A percentile compares a stretch with the other conserved stretches of the same genome.
Evolutionary conservation across 2,888 invertebrate genomes (phyloP).

Genomic region (Gastrophysa polygoni): DNA sequence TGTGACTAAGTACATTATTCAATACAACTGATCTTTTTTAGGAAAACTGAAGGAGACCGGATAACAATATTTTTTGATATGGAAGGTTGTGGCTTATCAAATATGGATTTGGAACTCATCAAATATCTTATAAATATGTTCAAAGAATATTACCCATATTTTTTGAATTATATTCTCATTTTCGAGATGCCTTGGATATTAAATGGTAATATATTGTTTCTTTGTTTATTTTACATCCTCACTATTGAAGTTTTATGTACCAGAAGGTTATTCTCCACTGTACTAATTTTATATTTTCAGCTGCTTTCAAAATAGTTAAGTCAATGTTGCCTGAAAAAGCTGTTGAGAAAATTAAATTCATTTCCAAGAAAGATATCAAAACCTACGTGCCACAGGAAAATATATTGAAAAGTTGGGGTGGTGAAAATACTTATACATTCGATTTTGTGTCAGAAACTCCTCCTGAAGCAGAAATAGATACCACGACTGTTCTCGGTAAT

Average conservation of each 20-base stretch:
- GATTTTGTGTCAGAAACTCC: conserved; percentile 69
- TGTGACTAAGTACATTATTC: too few relatives aligned
- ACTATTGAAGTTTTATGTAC: background rate
- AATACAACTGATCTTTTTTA: too few relatives aligned
- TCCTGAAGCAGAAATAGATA: conserved; percentile 23
- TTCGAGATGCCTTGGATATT: conserved; percentile 95
- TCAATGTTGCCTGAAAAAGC: conserved; percentile 85
- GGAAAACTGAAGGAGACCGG: conserved; percentile 74
- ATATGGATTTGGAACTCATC: conserved; percentile 91
- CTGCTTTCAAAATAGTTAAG: conserved; percentile 91
- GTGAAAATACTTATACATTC: conserved; percentile 74
- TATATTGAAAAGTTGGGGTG: conserved; percentile 81
- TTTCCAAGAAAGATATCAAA: conserved; percentile 74
- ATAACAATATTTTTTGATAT: conserved; percentile 91
- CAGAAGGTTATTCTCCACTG: too few relatives aligned
- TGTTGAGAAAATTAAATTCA: conserved; percentile 85
- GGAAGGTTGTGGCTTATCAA: conserved; percentile 82
- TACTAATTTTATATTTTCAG: too few relatives aligned
- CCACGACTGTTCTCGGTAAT: conserved; percentile 17
- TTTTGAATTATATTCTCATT: conserved; percentile 86
- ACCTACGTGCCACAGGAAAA: conserved; percentile 77
- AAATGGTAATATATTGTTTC: conserved; percentile 69
- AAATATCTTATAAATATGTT: conserved; percentile 86
- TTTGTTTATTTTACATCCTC: background rate
- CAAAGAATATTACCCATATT: conserved; percentile 86